Evolutionary conservation across 1,140 invertebrate species (phyloP).

Genomic region (Saccostrea cuccullata): DNA sequence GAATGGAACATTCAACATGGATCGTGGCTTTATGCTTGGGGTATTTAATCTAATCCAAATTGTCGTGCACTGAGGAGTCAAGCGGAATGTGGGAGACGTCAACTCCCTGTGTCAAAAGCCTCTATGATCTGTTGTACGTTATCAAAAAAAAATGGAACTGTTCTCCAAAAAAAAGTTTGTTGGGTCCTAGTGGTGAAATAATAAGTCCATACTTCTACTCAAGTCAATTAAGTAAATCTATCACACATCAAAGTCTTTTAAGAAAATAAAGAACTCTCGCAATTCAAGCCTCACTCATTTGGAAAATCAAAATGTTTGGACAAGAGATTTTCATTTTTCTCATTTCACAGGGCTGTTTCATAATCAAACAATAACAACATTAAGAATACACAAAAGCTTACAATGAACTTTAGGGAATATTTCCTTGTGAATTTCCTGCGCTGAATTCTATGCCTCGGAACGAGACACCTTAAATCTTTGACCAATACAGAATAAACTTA

Average conservation of each 20-base stretch:
- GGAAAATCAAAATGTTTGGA: conserved; percentile 21
- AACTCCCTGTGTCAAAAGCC: neutral
- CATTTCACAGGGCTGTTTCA: neutral
- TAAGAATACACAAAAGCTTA: neutral
- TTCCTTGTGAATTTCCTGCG: neutral
- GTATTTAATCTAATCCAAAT: conserved; percentile 35
- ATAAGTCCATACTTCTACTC: neutral
- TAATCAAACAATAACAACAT: neutral
- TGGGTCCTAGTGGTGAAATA: neutral
- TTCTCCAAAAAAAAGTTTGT: neutral
- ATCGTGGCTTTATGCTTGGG: conserved; percentile 13
- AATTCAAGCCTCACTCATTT: neutral
- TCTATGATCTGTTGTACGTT: conserved; percentile 5
- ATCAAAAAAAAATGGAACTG: neutral
- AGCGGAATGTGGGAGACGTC: conserved; percentile 2
- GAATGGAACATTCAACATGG: conserved; percentile 34
- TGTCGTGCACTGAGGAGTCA: conserved; percentile 6
- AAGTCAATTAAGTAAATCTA: neutral
- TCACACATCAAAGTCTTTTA: conserved; percentile 4
- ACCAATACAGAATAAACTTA: neutral
- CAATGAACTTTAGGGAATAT: neutral
- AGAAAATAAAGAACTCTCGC: neutral
- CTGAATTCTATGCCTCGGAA: neutral
- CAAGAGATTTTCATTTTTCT: conserved; percentile 16
- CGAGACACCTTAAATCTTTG: neutral